Evolutionary conservation across 1,140 invertebrate genomes (phyloP), one percentile per base, ranked within the genome.

Genomic region (Hormaphis cornu): DNA sequence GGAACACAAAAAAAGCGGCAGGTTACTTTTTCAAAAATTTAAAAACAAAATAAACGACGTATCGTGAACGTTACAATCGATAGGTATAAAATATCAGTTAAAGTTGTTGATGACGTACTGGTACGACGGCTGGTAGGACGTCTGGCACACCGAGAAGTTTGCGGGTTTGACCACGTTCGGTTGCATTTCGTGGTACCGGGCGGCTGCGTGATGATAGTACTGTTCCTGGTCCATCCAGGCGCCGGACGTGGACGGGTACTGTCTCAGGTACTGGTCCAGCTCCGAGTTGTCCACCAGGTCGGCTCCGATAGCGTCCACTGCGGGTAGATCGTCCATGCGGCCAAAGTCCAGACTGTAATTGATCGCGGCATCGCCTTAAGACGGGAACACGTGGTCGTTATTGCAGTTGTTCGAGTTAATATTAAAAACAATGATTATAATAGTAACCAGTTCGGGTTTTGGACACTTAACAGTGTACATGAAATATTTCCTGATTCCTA

Each of bases 261-360:
- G 44, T 22, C 26, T 20, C n/a, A 70, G 56, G 16, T 70, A 66
- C 2, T 69, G 54, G 33, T 72, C 72, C 33, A 72, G 24, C 42
- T 72, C 72, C 24, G 69, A 54, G 24, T 58, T 70, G 35, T 72
- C 71, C 8, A 72, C 71, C 18, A 35, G n/a, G 40, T 69, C 35
- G n/a, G 59, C 71, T 26, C 58, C 70, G 4, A 69, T 56, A 6
- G 22, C 14, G 16, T 56, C 46, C n/a, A 42, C 71, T 0, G 54
- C 33, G 12, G 61, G 61, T 5, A 66, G 28, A n/a, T 70, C 69
- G 18, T 50, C 71, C 54, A 69, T 48, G 2, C 56, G 44, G 37
- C 70, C 53, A 12, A 72, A 58, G n/a, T 71, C 70, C 1, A 69
- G 24, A 48, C 46, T 66, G 40, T 56, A 40, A 40, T 56, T 35